Percentiles rank a stretch among this genome's conserved stretches.
phyloP scores from a whole-genome alignment of 2,888 invertebrate genomes.

The Onthophagus sagittarius region DNA sequence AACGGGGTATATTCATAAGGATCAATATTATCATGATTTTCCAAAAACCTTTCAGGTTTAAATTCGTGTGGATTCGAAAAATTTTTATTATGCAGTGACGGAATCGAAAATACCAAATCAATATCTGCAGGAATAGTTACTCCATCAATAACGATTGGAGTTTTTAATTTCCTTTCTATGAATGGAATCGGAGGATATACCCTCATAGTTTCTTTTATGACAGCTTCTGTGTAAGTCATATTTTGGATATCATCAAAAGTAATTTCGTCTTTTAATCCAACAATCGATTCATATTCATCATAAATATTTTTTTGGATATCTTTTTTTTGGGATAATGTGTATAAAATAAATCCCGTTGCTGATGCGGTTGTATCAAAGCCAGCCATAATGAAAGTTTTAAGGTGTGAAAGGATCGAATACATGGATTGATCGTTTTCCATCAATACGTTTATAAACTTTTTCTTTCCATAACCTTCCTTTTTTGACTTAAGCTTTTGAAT shows the following conservation, averaged over 20 bases:
- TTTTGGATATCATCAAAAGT: constrained; percentile 6
- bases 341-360: background rate
- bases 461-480: background rate
- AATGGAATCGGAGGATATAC: background rate
- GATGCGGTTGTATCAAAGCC: constrained; percentile 1
- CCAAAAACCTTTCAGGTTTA: background rate
- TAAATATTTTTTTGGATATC: background rate
- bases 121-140: background rate
- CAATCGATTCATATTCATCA: background rate
- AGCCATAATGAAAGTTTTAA: background rate
- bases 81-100: background rate
- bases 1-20: background rate
- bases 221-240: background rate
- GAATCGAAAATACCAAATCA: background rate
- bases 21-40: background rate
- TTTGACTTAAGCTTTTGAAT: background rate
- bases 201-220: constrained; percentile 3
- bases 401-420: background rate
- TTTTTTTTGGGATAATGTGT: background rate
- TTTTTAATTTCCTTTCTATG: background rate
- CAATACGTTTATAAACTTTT: background rate
- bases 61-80: background rate
- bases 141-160: background rate
- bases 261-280: background rate
- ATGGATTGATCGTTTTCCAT: background rate